These are phyloP conservation scores for Stenotaenia linearis DNA, from an alignment of 2,888 invertebrate species.

Conservation along the genomic window DNA sequence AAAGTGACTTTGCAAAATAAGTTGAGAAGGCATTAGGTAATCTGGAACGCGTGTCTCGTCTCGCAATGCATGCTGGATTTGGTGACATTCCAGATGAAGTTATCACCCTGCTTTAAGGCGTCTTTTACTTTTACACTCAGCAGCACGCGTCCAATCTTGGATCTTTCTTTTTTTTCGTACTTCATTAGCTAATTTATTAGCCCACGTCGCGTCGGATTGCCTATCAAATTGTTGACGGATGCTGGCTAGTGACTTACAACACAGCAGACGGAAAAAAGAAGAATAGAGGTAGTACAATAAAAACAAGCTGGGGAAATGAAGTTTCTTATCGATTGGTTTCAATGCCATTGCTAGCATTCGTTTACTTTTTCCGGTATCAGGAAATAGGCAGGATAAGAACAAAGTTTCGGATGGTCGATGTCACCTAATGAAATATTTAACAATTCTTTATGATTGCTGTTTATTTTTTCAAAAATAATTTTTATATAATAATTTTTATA, in stretches of 20 bases:
- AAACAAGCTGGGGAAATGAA: slow-evolving; percentile 12
- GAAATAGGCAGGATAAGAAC: not conserved
- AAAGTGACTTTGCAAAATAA: slow-evolving; percentile 16
- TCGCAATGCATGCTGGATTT: slow-evolving; percentile 3
- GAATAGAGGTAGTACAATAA: not conserved
- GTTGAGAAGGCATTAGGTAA: not conserved
- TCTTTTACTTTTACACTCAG: not conserved
- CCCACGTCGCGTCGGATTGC: not conserved
- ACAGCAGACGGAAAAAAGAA: not conserved
- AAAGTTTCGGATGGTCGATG: not conserved
- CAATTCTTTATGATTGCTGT: not conserved
- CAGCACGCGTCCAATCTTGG: not conserved
- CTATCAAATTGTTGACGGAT: not conserved
- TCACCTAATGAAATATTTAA: not conserved
- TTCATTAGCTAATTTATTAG: not conserved
- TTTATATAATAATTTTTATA: too few species aligned
- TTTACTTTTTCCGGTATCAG: not conserved
- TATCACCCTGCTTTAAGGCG: not conserved
- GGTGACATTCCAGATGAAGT: slow-evolving; percentile 6
- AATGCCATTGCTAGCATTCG: not conserved
- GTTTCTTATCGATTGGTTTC: slow-evolving; percentile 9
- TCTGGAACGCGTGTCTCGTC: not conserved
- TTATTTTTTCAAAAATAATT: too few species aligned
- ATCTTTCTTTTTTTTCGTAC: not conserved
- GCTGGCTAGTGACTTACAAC: not conserved